Evolutionary conservation across 2,113 vertebrate species (phyloP), one percentile per base, ranked within the genome.

Genomic region (Zosterops borbonicus): DNA sequence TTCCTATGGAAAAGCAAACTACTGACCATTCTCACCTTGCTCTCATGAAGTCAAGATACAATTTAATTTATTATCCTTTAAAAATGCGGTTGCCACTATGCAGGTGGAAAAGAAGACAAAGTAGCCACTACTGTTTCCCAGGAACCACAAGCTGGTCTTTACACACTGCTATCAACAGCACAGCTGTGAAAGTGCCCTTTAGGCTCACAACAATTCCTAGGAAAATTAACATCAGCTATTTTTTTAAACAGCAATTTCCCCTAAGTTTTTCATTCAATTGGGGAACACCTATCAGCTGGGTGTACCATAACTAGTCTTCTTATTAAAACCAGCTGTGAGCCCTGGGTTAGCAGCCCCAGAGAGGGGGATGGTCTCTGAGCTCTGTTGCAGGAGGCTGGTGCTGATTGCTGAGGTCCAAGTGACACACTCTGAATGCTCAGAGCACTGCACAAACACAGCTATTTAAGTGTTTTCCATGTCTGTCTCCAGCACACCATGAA

Each of bases 1-100:
- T 87, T 91, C 71, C 76, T 73, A 82, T 89, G 82, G 70, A 92
- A 82, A 97, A 80, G 9, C 47, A 84, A n/a, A 31, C 33, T 64
- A 37, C 39, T 55, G 56, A 41, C 67, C 84, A 25, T 85, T 89
- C 25, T 93, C 21, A 65, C 63, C 59, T 70, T 73, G 56, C 8
- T 76, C 9, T 76, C 49, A 37, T 56, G 55, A 89, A 83, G 44
- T 35, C 55, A 60, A 70, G 44, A 9, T 62, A 25, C 35, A 75
- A 86, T 90, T 91, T 82, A 21, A 37, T 56, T 78, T 70, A 52
- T 52, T 89, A 25, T 59, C 70, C 20, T 76, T 92, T 27, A 65
- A 41, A 91, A 83, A 29, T 4, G 10, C 12, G 11, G 23, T 42
- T 55, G 22, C 15, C 14, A 11, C 18, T 60, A 41, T 67, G 28